Base-by-base conservation (phyloP, 1,140 invertebrate genomes). In the Phthorimaea operculella region DNA sequence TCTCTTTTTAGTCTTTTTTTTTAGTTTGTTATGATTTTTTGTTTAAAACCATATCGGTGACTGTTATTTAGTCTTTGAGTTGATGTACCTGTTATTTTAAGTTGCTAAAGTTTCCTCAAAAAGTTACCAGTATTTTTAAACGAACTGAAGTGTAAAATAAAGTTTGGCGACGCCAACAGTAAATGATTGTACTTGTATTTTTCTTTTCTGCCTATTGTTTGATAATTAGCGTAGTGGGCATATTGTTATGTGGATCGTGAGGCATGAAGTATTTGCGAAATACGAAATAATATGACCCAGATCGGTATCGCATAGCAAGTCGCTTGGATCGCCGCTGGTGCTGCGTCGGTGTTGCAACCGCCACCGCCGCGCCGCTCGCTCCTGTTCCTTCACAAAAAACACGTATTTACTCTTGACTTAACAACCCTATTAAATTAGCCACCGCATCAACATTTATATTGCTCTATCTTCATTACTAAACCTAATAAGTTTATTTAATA, bases 71-170 rank as follows among this genome's bases (percentile, higher is more conserved):
- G 50, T 51, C 66, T 68, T 76, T 72, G 81, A 84, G 78, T 82
- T 81, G 66, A 83, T 77, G 79, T 83, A 83, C 79, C 79, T 84
- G 81, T 84, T 84, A 83, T 66, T 69, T 66, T 79, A 76, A 71
- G 62, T 47, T 47, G 44, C 44, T 15, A 47, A 47, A 47, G 15
- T 9, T 47, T 47, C 15, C 16, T 15, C 8, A 15, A 47, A 47
- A 47, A 16, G 44, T 47, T 47, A 47, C 44, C 44, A 47, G 44
- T 47, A 55, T 60, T 61, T 59, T 64, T 57, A 53, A 59, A 58
- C 57, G 55, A 57, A 59, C 54, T 72, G 74, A 74, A 64, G 64
- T 73, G 70, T 66, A 28, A 74, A 78, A 70, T 68, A 66, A 80
- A 70, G 62, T 59, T 69, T 70, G 74, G 75, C 69, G 42, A 52